A percentile compares a stretch with the other conserved stretches of the same genome.
Evolutionary conservation across 2,113 vertebrate species (phyloP).

Genomic region (Microtus montanus): DNA sequence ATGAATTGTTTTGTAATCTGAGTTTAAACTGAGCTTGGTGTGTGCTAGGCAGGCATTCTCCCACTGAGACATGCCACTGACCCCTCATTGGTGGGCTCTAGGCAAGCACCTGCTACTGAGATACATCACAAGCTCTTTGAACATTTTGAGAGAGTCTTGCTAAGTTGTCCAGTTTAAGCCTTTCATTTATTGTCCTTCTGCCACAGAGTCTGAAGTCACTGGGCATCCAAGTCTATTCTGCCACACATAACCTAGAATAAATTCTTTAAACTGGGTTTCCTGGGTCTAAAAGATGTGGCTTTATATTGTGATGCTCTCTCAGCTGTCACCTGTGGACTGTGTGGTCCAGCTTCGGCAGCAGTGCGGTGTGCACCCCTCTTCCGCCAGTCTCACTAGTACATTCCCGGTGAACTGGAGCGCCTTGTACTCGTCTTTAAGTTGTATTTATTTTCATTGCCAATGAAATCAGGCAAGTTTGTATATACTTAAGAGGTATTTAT

Average conservation of each 20-base stretch:
- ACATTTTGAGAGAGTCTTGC: not conserved
- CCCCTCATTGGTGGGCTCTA: not conserved
- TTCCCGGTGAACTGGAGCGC: not conserved
- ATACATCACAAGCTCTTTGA: not conserved
- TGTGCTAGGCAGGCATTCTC: not conserved
- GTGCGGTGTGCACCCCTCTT: not conserved
- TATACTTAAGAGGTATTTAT: not conserved
- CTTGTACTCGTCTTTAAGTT: not conserved
- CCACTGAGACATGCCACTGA: not conserved
- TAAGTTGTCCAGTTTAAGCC: not conserved
- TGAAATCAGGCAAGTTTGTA: not conserved
- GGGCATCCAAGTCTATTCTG: not conserved
- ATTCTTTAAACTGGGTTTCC: not conserved
- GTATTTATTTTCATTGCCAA: not conserved
- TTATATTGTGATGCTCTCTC: not conserved
- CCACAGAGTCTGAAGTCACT: not conserved
- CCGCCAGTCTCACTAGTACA: accelerated
- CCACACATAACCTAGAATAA: not conserved
- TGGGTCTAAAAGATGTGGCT: not conserved
- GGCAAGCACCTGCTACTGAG: not conserved
- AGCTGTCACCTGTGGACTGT: not conserved
- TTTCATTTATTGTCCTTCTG: not conserved
- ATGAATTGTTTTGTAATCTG: not conserved
- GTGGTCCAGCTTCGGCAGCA: not conserved
- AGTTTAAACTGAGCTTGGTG: not conserved